Percentiles rank a stretch among this genome's conserved stretches.
Conservation (phyloP, 1,140 invertebrate genomes). For the Paraescarpia echinospica region DNA sequence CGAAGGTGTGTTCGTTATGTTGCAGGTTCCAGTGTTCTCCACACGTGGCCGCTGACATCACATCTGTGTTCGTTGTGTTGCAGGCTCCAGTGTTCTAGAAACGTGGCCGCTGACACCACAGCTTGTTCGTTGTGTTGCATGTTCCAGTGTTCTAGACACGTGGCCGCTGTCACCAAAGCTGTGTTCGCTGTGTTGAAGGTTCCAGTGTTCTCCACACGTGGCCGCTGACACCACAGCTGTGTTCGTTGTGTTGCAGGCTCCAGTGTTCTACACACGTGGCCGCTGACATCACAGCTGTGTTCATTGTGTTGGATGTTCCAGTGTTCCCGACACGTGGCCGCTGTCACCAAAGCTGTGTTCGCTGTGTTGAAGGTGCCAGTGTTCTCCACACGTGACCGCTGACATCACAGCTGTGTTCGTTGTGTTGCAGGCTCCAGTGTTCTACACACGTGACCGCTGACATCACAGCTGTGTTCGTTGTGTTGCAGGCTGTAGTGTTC, state of each 20-base stretch:
- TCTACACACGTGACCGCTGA: not conserved
- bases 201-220: not conserved
- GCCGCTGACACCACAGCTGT: not conserved
- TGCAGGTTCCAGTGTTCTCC: not conserved
- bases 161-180: slow-evolving; percentile 47
- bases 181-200: not conserved
- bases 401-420: not conserved
- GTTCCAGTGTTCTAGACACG: slow-evolving; percentile 54
- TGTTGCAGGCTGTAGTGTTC: slow-evolving; percentile 51
- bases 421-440: not conserved
- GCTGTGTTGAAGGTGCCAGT: not conserved
- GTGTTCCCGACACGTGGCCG: not conserved
- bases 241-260: not conserved
- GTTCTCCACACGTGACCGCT: not conserved
- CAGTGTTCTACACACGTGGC: not conserved
- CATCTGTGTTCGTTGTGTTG: not conserved
- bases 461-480: not conserved
- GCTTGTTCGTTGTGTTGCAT: slow-evolving; percentile 29
- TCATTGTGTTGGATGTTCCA: not conserved
- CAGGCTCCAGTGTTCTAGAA: not conserved
- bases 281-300: not conserved
- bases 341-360: not conserved
- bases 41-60: not conserved
- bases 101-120: not conserved
- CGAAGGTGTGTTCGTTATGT: not conserved